Evolutionary conservation across 2,797 vertebrate species (phyloP).

Genomic region (Sciurus carolinensis): DNA sequence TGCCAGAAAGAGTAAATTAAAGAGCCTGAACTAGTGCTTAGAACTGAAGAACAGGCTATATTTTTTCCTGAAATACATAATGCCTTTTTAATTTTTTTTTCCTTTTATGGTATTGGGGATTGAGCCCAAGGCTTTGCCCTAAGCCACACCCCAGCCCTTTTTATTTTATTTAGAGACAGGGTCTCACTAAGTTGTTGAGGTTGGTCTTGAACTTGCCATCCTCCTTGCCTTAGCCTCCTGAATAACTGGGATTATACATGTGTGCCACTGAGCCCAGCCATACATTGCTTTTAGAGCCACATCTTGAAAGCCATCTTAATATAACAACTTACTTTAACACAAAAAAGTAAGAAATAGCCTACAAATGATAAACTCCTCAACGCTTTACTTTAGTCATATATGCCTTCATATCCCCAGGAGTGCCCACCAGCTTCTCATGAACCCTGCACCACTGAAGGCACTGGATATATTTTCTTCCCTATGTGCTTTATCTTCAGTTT

Average conservation of each 20-base stretch:
- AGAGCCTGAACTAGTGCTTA: not conserved
- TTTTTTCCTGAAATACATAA: not conserved
- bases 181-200: not conserved
- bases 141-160: not conserved
- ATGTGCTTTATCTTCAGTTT: not conserved
- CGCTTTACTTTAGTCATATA: not conserved
- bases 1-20: not conserved
- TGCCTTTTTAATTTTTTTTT: no score
- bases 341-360: not conserved
- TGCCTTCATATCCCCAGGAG: slow-evolving; percentile 13
- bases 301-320: not conserved
- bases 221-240: not conserved
- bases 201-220: not conserved
- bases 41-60: not conserved
- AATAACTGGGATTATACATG: not conserved
- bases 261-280: not conserved
- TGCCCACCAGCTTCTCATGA: not conserved
- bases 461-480: not conserved
- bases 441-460: not conserved
- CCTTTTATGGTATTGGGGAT: not conserved
- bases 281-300: not conserved
- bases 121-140: not conserved
- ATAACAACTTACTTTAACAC: slow-evolving; percentile 10
- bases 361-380: not conserved
- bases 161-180: not conserved